Base-by-base conservation (phyloP, 2,888 invertebrate species). In the Ischnus inquisitorius region DNA sequence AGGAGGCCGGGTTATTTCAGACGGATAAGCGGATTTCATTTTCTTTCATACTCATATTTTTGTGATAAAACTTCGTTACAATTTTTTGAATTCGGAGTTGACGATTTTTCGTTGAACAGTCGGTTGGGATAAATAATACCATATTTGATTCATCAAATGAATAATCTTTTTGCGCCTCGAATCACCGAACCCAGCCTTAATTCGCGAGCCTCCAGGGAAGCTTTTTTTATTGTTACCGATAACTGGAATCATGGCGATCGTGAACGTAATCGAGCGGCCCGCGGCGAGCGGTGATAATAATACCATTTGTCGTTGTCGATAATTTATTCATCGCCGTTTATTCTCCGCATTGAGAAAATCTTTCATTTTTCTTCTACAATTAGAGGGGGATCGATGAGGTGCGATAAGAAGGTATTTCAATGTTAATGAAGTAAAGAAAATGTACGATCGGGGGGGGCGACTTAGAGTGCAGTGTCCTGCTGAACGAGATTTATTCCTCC, bases 401-500 rank as follows among this genome's bases (percentile, higher is more conserved):
- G 22, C 54, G 76, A 76, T 76, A 76, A 76, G 77, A 67, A 6
- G 34, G 19, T 69, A 28, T 57, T 68, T 43, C 46, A 60, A 34
- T 77, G 64, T 76, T 77, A 68, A 77, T 60, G 77, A 77, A 77
- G 68, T 25, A 46, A 57, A 68, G 57, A 68, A 67, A 62, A 62
- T 34, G 16, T 43, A 28, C 46, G 46, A 48, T 64, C 62, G 28
- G 46, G 12, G 57, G 57, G 25, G 34, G 6, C n/a, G 46, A 10
- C 19, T 16, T 39, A 41, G 65, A 65, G 65, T 65, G 76, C 65
- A 54, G 76, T 76, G 76, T 76, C 76, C 54, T 54, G 76, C 43
- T 43, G 57, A 43, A 34, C 14, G 77, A 68, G 77, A 77, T 77
- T 77, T 77, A 77, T 77, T 77, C 60, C 57, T 68, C 46, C 77